Base-by-base conservation (phyloP, 2,888 invertebrate species). In the Pachliopta kotzebuea region DNA sequence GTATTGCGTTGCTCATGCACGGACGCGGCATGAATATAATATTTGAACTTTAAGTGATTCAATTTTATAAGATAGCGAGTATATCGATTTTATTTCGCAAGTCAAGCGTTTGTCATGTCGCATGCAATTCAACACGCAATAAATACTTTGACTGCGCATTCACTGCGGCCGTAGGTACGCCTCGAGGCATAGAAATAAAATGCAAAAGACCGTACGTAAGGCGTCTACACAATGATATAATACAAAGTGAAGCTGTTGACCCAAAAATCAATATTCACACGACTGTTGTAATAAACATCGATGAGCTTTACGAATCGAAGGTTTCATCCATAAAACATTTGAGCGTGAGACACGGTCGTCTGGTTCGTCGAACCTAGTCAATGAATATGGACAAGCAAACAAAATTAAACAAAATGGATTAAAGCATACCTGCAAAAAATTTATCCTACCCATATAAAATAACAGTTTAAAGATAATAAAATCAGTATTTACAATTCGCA, bases 181-280 rank as follows among this genome's bases (percentile, higher is more conserved):
- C 67, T 68, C 72, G 71, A 71, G 70, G 68, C 73, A 74, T 79
- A 81, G 80, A 79, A 79, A 78, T 77, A 76, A 78, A 78, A 79
- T 71, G 70, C 72, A 69, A 72, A 72, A 67, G 67, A 67, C 72
- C 68, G 70, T 70, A 71, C 77, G 76, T 79, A 77, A 81, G 81
- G 72, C 74, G 67, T 67, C 74, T 70, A 72, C 75, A 76, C 77
- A 79, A 77, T 76, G 71, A 76, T 76, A 81, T 80, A 83, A 81
- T 76, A 81, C 80, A 83, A 81, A 78, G 78, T 81, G 80, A 83
- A 83, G 84, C 78, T 81, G 82, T 84, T 90, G 87, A 89, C 90
- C 89, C 76, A 88, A 85, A 90, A 89, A 89, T 89, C 85, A 89
- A 84, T 88, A 90, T 90, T 89, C 89, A 87, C 83, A 80, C 77